Evolutionary conservation across 2,113 vertebrate species (phyloP).

Genomic region (Rissa tridactyla): DNA sequence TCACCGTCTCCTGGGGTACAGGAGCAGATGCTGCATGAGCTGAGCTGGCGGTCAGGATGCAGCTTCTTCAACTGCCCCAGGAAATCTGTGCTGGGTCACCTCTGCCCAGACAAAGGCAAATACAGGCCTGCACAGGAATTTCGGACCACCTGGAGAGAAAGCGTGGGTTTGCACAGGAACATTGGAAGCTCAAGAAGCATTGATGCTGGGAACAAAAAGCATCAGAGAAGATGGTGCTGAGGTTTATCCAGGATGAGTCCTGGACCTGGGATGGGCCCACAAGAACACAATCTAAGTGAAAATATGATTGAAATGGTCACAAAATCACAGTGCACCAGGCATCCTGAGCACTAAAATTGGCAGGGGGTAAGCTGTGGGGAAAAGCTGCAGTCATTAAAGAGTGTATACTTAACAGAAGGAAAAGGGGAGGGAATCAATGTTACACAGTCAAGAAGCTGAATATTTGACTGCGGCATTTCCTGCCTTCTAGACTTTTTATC

Average conservation of each 20-base stretch:
- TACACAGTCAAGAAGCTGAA: not conserved
- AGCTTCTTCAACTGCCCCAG: not conserved
- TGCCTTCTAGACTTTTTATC: not conserved
- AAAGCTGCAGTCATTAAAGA: not conserved
- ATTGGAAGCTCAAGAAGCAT: accelerated
- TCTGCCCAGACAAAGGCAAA: not conserved
- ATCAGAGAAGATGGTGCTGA: not conserved
- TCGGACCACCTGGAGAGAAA: not conserved
- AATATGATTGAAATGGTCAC: not conserved
- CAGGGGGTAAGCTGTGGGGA: not conserved
- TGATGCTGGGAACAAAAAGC: not conserved
- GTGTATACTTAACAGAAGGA: not conserved
- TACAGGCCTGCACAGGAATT: not conserved
- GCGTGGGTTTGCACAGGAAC: not conserved
- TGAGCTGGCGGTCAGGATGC: not conserved
- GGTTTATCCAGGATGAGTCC: not conserved
- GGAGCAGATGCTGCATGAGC: not conserved
- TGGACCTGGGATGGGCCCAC: not conserved
- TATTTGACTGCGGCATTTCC: not conserved
- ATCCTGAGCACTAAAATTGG: not conserved
- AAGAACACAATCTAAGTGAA: not conserved
- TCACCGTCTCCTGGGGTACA: not conserved
- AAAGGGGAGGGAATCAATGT: not conserved
- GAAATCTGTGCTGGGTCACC: not conserved
- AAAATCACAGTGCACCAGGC: not conserved